phyloP scores from a whole-genome alignment of 2,888 invertebrate genomes.

The Meteorus colon region DNA sequence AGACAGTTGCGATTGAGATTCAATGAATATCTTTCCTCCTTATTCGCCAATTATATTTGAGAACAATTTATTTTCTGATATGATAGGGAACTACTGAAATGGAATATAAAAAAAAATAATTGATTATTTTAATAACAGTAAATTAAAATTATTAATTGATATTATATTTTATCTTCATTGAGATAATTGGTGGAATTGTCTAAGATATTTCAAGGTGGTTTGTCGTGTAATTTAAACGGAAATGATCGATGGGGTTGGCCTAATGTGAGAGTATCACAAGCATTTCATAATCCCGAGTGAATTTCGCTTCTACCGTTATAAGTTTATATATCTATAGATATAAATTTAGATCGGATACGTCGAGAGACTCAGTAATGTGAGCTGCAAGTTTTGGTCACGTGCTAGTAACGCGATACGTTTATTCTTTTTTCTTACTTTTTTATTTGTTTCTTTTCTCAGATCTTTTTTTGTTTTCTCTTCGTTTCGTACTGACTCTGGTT shows the following conservation, averaged over 20 bases:
- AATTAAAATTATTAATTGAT: not conserved
- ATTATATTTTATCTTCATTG: not conserved
- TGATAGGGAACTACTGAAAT: too few species aligned
- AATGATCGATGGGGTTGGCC: not conserved
- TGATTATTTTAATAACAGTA: not conserved
- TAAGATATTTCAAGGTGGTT: not conserved
- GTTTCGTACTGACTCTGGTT: not conserved
- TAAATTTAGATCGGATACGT: constrained; percentile 26
- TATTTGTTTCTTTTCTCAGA: not conserved
- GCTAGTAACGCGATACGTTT: constrained; percentile 38
- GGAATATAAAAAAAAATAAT: too few species aligned
- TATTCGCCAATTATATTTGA: too few species aligned
- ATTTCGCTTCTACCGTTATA: constrained; percentile 1
- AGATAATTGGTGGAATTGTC: not conserved
- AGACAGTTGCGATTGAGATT: too few species aligned
- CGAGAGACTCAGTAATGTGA: constrained; percentile 27
- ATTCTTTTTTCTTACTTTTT: constrained; percentile 22
- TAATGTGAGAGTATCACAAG: not conserved
- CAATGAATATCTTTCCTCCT: too few species aligned
- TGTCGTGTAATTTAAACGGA: not conserved
- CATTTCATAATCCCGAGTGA: constrained; percentile 10
- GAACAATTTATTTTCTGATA: too few species aligned
- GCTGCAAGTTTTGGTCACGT: constrained; percentile 33
- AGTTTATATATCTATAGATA: not conserved
- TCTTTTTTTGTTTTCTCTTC: not conserved